Percentiles rank a stretch among this genome's conserved stretches.
Conservation (phyloP, 2,797 vertebrate species). For the Chromobotia macracanthus region DNA sequence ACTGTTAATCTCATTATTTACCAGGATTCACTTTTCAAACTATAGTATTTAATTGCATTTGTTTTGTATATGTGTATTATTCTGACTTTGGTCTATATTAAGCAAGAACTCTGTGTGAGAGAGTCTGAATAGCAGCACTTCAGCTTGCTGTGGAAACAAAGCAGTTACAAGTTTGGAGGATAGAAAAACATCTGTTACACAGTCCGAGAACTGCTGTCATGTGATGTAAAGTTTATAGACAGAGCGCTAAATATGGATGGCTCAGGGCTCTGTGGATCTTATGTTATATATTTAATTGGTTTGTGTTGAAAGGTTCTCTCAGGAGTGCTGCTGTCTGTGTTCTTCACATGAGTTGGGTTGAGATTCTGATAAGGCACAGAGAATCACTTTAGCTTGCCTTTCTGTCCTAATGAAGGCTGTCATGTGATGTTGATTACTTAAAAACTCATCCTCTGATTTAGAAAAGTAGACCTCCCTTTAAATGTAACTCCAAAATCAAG, state of each 20-base stretch:
- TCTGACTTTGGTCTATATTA: background rate
- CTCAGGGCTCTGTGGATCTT: conserved; percentile 49
- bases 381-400: conserved; percentile 24
- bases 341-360: conserved; percentile 49
- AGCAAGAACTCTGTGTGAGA: background rate
- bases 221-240: conserved; percentile 46
- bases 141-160: conserved; percentile 22
- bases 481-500: conserved; percentile 51
- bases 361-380: conserved; percentile 50
- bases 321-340: background rate
- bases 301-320: conserved; percentile 50
- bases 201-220: conserved; percentile 39
- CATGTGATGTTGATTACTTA: background rate
- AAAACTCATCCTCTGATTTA: background rate
- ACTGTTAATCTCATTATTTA: background rate
- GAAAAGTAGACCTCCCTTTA: conserved; percentile 44
- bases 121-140: background rate
- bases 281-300: conserved; percentile 56
- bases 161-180: conserved; percentile 37
- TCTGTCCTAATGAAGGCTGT: conserved; percentile 47
- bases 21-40: background rate
- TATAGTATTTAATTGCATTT: background rate
- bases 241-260: conserved; percentile 26
- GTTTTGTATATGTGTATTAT: background rate
- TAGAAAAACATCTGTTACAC: conserved; percentile 54